A percentile compares a stretch with the other conserved stretches of the same genome.
phyloP scores from a whole-genome alignment of 2,888 invertebrate species.

The Hermaeophaga mercurialis region DNA sequence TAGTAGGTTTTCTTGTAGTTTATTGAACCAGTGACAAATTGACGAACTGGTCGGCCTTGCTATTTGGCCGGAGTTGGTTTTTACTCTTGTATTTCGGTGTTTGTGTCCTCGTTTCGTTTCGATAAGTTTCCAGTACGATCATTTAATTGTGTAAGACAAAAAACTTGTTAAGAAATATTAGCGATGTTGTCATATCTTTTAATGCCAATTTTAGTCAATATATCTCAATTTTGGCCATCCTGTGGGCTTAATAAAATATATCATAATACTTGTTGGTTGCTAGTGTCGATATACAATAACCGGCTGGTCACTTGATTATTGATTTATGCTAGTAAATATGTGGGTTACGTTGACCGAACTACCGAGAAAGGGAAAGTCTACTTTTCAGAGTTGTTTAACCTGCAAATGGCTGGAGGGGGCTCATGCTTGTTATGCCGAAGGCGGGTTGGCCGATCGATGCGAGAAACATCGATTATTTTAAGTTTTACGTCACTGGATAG shows the following conservation, averaged over 20 bases:
- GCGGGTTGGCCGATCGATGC: neutral
- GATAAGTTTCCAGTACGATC: neutral
- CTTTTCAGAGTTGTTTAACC: slow-evolving; percentile 3
- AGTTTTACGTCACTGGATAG: neutral
- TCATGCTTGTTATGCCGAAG: neutral
- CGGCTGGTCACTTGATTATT: neutral
- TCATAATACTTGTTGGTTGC: neutral
- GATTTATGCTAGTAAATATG: neutral
- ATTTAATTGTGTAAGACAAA: neutral
- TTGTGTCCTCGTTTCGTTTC: slow-evolving; percentile 27
- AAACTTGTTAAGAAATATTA: too few relatives aligned
- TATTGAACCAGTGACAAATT: slow-evolving; percentile 25
- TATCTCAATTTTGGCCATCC: too few relatives aligned
- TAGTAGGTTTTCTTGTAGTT: slow-evolving; percentile 20
- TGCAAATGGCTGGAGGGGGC: neutral
- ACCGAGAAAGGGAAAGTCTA: slow-evolving; percentile 1
- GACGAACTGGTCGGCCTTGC: slow-evolving; percentile 29
- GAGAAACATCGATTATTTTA: neutral
- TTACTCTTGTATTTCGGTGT: slow-evolving; percentile 1
- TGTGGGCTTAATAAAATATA: too few relatives aligned
- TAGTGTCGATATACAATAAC: neutral
- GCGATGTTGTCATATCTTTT: too few relatives aligned
- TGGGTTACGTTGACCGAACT: neutral
- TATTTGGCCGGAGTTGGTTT: slow-evolving; percentile 17
- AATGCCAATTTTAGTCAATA: too few relatives aligned